phyloP scores from a whole-genome alignment of 2,888 invertebrate genomes.

The Phyto melanocephala region DNA sequence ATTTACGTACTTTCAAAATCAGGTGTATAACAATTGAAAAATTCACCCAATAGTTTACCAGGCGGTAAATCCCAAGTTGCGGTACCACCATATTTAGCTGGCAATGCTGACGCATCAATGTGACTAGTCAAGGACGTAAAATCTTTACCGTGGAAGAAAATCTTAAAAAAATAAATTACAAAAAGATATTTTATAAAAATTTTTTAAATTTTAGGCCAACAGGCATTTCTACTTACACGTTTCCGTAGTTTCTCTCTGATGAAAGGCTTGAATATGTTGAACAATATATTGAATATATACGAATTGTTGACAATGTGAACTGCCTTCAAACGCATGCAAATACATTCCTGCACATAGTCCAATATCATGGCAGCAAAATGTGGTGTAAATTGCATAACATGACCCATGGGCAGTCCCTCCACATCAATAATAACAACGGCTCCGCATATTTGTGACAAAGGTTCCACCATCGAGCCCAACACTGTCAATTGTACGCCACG shows the following conservation, averaged over 20 bases:
- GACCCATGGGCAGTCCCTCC: conserved; percentile 86
- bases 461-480: conserved; percentile 88
- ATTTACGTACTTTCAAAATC: conserved; percentile 82
- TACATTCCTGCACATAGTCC: conserved; percentile 89
- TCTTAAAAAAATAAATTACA: conserved; percentile 75
- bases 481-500: conserved; percentile 84
- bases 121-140: conserved; percentile 82
- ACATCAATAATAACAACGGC: conserved; percentile 87
- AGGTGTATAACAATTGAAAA: conserved; percentile 84
- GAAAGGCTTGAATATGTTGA: conserved; percentile 92
- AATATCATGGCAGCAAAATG: conserved; percentile 85
- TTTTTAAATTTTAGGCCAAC: background rate
- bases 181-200: background rate
- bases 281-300: conserved; percentile 90
- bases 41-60: conserved; percentile 84
- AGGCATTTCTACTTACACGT: conserved; percentile 80
- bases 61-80: conserved; percentile 81
- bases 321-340: conserved; percentile 89
- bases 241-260: conserved; percentile 89
- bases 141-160: conserved; percentile 87
- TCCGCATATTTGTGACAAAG: conserved; percentile 87
- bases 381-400: conserved; percentile 88
- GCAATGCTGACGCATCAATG: conserved; percentile 82
- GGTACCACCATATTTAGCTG: conserved; percentile 84
- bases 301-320: conserved; percentile 94